phyloP scores from a whole-genome alignment of 1,140 invertebrate genomes.

The Magallana ariakensis region DNA sequence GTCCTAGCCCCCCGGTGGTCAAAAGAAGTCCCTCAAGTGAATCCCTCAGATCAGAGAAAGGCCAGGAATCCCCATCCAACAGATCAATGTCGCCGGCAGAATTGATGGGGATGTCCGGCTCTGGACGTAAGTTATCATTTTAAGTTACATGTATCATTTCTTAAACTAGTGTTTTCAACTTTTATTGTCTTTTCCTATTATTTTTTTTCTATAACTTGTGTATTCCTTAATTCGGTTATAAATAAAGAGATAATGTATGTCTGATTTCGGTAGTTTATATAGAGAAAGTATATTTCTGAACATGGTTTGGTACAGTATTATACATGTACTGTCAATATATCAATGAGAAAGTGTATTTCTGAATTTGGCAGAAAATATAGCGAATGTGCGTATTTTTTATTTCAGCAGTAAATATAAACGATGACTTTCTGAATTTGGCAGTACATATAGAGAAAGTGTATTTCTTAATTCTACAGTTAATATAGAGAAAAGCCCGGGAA shows the following conservation, averaged over 20 bases:
- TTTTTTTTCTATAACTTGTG: too few species aligned
- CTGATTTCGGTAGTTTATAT: too few species aligned
- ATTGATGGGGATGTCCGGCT: constrained; percentile 47
- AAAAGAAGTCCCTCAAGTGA: background rate
- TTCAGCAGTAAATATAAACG: too few species aligned
- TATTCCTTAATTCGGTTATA: background rate
- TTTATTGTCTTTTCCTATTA: too few species aligned
- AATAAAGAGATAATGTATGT: too few species aligned
- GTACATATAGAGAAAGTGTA: background rate
- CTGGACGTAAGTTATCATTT: background rate
- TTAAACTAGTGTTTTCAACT: too few species aligned
- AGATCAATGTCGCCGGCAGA: constrained; percentile 20
- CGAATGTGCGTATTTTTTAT: too few species aligned
- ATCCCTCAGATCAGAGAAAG: background rate
- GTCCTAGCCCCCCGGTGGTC: background rate
- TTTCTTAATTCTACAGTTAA: background rate
- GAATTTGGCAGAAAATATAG: background rate
- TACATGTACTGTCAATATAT: too few species aligned
- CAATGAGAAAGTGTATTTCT: too few species aligned
- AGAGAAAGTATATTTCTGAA: too few species aligned
- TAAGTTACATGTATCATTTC: too few species aligned
- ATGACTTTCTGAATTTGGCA: background rate
- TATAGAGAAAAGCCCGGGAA: background rate
- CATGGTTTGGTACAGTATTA: too few species aligned
- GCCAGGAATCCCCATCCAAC: background rate